Percentiles rank a stretch among this genome's conserved stretches.
Conservation (phyloP, 2,113 vertebrate genomes). For the Excalfactoria chinensis region DNA sequence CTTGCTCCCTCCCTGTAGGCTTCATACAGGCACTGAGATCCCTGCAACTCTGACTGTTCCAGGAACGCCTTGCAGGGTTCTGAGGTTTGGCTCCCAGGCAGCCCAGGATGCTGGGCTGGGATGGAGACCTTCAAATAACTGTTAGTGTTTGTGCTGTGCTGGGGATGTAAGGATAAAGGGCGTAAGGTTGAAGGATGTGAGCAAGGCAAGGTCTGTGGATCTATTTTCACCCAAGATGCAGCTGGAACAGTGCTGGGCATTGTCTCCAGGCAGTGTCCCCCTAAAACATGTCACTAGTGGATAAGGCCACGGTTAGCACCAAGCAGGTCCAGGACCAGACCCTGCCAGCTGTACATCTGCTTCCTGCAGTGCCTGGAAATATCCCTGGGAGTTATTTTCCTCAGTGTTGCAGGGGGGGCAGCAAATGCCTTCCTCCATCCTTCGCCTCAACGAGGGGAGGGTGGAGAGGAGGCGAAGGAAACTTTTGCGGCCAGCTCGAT, state of each 20-base stretch:
- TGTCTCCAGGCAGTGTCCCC: neutral
- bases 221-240: neutral
- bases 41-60: neutral
- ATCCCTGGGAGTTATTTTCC: neutral
- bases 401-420: neutral
- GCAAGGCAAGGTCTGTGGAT: accelerated
- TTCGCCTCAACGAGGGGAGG: neutral
- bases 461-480: neutral
- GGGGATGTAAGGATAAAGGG: neutral
- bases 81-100: accelerated
- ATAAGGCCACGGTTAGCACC: neutral
- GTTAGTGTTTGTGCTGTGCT: accelerated
- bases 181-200: neutral
- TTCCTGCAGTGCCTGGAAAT: neutral
- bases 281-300: accelerated
- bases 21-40: accelerated
- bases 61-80: neutral
- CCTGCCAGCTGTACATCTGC: neutral
- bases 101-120: accelerated
- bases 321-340: neutral
- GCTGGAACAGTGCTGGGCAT: neutral
- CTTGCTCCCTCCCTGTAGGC: neutral
- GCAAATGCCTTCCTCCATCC: neutral
- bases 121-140: neutral
- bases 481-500: neutral